phyloP scores from a whole-genome alignment of 2,113 vertebrate species.

The Notiomystis cincta region DNA sequence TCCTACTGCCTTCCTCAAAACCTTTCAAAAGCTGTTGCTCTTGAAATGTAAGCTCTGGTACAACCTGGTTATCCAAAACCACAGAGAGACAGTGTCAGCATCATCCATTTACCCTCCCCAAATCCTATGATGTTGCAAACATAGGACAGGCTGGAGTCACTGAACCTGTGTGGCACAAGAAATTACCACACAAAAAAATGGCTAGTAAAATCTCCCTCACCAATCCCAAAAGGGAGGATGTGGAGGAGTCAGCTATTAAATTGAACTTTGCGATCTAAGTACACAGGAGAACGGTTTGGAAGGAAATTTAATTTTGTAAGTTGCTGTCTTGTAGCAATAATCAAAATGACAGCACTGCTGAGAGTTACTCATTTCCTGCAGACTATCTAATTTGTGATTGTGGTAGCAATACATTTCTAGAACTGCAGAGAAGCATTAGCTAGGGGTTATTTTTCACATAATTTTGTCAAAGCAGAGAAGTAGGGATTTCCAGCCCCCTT shows the following conservation, averaged over 20 bases:
- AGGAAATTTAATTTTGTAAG: slow-evolving; percentile 48
- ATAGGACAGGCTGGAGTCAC: neutral
- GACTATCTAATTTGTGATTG: slow-evolving; percentile 28
- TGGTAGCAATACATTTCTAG: slow-evolving; percentile 17
- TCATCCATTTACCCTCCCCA: neutral
- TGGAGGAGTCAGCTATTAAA: neutral
- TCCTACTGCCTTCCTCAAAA: neutral
- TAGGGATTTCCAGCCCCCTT: neutral
- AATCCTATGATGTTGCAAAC: neutral
- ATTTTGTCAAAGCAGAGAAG: slow-evolving; percentile 7
- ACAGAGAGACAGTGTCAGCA: neutral
- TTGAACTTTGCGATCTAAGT: neutral
- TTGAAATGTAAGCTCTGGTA: neutral
- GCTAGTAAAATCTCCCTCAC: neutral
- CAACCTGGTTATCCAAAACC: neutral
- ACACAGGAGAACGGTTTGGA: neutral
- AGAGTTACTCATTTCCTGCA: slow-evolving; percentile 44
- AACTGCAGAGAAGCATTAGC: neutral
- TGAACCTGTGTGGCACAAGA: neutral
- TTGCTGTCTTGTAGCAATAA: slow-evolving; percentile 35
- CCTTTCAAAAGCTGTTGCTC: neutral
- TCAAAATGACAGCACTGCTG: slow-evolving; percentile 46
- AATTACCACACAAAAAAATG: neutral
- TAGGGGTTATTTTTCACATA: neutral
- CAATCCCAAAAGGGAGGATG: neutral